Percentiles rank a stretch among this genome's conserved stretches.
These are phyloP conservation scores for Brienomyrus brachyistius DNA, from an alignment of 2,113 vertebrate genomes.

Conservation along the genomic window DNA sequence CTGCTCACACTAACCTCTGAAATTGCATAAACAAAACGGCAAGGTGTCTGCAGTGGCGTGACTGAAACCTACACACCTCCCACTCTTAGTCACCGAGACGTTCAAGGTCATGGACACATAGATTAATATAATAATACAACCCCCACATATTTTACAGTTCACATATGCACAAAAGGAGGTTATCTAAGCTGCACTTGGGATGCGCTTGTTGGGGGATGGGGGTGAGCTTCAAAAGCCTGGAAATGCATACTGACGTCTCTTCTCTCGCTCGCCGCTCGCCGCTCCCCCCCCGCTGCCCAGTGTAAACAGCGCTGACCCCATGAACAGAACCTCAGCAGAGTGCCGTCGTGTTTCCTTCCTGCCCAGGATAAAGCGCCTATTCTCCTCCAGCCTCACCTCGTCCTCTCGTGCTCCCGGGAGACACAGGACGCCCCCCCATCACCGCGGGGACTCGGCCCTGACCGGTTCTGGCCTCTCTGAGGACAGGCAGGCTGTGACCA, in stretches of 20 bases:
- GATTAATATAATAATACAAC: background rate
- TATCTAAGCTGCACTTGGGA: background rate
- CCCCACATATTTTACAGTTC: background rate
- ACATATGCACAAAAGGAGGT: background rate
- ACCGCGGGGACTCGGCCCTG: background rate
- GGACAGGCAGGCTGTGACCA: background rate
- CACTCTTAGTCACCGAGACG: background rate
- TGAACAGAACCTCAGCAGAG: background rate
- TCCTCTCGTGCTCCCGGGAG: background rate
- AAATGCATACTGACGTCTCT: background rate
- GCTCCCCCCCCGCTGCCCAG: background rate
- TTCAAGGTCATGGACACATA: background rate
- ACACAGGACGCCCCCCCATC: background rate
- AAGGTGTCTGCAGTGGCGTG: background rate
- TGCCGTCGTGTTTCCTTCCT: slow-evolving; percentile 17
- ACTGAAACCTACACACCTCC: background rate
- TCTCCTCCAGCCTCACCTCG: background rate
- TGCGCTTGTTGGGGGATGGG: background rate
- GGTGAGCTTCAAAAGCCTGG: background rate
- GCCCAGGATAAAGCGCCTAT: slow-evolving; percentile 36
- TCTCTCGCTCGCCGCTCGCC: background rate
- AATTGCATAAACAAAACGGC: background rate
- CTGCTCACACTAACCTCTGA: background rate
- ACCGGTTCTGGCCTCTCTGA: background rate
- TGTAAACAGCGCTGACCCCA: background rate